Conservation (phyloP, 2,113 vertebrate genomes). For the Piliocolobus tephrosceles region DNA sequence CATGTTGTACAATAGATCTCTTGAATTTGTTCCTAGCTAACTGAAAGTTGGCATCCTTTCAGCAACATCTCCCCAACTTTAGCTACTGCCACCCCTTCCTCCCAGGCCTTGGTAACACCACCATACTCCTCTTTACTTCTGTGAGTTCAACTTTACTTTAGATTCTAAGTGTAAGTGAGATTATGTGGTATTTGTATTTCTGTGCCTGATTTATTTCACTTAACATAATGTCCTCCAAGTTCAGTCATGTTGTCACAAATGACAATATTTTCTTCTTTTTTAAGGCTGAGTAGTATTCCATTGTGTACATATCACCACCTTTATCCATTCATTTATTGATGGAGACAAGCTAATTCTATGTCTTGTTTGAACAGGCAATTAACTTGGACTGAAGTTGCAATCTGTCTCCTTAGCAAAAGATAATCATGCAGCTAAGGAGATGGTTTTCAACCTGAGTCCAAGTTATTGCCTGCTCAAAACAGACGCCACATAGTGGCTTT, state of each 20-base stretch:
- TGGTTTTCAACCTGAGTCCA: no score
- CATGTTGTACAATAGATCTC: neutral
- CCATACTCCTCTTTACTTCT: neutral
- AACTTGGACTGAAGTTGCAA: neutral
- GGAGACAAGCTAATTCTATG: neutral
- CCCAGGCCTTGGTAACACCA: neutral
- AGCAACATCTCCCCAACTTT: neutral
- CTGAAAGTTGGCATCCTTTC: neutral
- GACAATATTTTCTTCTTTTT: neutral
- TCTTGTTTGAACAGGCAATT: neutral
- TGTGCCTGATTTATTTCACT: neutral
- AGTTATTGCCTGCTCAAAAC: no score
- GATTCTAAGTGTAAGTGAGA: neutral
- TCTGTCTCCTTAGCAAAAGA: neutral
- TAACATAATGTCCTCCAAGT: neutral
- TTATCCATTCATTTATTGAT: neutral
- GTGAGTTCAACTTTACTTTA: neutral
- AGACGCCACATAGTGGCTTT: neutral
- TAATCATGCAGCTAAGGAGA: no score
- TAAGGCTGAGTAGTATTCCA: neutral
- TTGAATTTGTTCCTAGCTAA: neutral
- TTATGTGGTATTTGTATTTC: neutral
- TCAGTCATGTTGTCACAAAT: neutral
- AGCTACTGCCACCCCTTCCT: no score
- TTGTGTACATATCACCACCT: neutral